These are phyloP conservation scores for Margaritifera margaritifera DNA, from an alignment of 2,888 invertebrate genomes.

Conservation along the genomic window DNA sequence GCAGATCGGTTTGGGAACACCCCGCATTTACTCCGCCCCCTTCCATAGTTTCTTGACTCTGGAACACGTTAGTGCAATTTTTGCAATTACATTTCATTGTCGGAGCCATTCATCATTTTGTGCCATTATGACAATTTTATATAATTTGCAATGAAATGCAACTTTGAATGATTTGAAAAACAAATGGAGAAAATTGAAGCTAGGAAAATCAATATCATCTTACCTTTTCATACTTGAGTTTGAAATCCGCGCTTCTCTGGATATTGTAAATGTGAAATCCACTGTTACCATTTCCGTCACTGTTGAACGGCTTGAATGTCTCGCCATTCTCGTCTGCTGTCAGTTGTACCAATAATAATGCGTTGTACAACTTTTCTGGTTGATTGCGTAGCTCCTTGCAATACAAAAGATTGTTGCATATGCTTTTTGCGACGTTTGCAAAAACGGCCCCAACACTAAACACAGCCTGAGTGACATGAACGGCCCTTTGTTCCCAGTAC, in stretches of 20 bases:
- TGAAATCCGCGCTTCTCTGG: constrained; percentile 20
- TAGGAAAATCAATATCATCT: constrained; percentile 1
- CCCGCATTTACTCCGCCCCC: constrained; percentile 4
- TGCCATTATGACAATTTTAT: too few species aligned
- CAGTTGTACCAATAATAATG: background rate
- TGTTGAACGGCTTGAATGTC: constrained; percentile 38
- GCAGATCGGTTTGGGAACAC: background rate
- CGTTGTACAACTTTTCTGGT: background rate
- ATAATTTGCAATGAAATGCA: too few species aligned
- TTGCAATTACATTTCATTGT: too few species aligned
- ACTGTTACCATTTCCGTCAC: constrained; percentile 48
- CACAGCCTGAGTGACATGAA: constrained; percentile 52
- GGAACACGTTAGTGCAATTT: too few species aligned
- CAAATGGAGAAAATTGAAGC: background rate
- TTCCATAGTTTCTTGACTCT: background rate
- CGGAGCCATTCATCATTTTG: too few species aligned
- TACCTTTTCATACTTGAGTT: constrained; percentile 30
- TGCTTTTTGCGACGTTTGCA: constrained; percentile 7
- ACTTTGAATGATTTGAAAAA: too few species aligned
- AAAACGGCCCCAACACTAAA: constrained; percentile 41
- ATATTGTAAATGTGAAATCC: constrained; percentile 56
- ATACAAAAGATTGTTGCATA: constrained; percentile 8
- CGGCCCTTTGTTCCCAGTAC: constrained; percentile 42
- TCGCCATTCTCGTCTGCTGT: constrained; percentile 1
- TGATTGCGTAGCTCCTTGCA: constrained; percentile 2